Conservation (phyloP, 2,797 vertebrate genomes). For the Notoglanidium macrostoma region DNA sequence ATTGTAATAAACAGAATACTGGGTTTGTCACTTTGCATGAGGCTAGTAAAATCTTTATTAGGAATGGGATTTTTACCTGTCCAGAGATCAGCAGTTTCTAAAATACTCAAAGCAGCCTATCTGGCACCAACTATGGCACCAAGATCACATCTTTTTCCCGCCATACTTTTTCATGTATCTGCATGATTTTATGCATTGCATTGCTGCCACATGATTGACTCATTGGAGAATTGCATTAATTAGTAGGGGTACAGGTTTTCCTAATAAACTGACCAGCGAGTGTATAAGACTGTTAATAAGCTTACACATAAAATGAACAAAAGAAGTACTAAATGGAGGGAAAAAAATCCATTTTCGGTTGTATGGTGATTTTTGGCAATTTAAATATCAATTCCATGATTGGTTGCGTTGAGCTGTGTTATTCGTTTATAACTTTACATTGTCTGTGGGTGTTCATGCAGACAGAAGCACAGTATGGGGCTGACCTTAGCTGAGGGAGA, state of each 20-base stretch:
- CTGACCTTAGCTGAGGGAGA: slow-evolving; percentile 90
- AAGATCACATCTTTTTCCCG: neutral
- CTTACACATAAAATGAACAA: too few species aligned
- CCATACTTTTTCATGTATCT: neutral
- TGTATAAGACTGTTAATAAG: neutral
- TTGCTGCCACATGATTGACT: neutral
- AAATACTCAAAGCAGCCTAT: neutral
- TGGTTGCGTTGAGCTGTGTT: neutral
- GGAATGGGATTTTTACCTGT: neutral
- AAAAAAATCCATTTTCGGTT: neutral
- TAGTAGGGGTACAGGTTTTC: neutral
- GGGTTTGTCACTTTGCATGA: neutral
- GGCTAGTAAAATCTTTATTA: neutral
- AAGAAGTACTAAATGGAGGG: neutral
- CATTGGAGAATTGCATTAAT: neutral
- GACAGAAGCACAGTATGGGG: slow-evolving; percentile 97
- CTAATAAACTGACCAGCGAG: neutral
- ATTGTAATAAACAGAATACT: neutral
- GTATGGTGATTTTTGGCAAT: neutral
- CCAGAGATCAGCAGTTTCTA: neutral
- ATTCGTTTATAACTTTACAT: neutral
- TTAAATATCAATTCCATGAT: neutral
- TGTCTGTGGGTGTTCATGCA: slow-evolving; percentile 59
- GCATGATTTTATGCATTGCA: neutral
- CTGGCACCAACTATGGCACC: neutral